Evolutionary conservation across 2,113 vertebrate species (phyloP).

Genomic region (Leptobrachium leishanense): DNA sequence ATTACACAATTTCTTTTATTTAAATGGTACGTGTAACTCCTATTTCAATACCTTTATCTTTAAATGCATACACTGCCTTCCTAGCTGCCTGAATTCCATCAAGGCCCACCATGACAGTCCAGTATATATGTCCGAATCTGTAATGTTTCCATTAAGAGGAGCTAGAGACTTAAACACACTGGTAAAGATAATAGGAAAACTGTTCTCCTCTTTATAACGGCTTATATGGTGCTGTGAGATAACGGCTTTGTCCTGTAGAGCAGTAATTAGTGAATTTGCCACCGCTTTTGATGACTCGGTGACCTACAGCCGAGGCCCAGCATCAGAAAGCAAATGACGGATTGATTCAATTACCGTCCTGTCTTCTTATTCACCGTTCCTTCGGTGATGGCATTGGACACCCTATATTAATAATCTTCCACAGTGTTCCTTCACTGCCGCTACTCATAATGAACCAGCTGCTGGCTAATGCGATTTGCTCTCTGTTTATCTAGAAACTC

Average conservation of each 20-base stretch:
- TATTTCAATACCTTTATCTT: too few species aligned
- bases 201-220: not conserved
- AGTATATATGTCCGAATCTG: too few species aligned
- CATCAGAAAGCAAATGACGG: conserved; percentile 49
- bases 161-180: not conserved
- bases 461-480: conserved; percentile 29
- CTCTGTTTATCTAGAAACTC: conserved; percentile 17
- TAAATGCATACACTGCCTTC: too few species aligned
- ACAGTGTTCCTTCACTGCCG: conserved; percentile 8
- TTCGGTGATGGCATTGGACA: conserved; percentile 34
- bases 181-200: not conserved
- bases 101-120: too few species aligned
- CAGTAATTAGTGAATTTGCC: conserved; percentile 49
- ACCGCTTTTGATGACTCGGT: conserved; percentile 47
- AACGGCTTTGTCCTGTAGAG: conserved; percentile 48
- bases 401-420: conserved; percentile 41
- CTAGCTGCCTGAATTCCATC: too few species aligned
- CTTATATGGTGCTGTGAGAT: conserved; percentile 8
- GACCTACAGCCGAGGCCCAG: conserved; percentile 44
- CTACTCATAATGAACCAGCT: conserved; percentile 33
- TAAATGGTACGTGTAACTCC: too few species aligned
- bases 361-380: conserved; percentile 39
- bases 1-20: too few species aligned
- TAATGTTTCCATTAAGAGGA: too few species aligned
- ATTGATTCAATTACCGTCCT: conserved; percentile 48